Evolutionary conservation across 1,140 invertebrate genomes (phyloP).

Genomic region (Mycetomoellerius zeteki): DNA sequence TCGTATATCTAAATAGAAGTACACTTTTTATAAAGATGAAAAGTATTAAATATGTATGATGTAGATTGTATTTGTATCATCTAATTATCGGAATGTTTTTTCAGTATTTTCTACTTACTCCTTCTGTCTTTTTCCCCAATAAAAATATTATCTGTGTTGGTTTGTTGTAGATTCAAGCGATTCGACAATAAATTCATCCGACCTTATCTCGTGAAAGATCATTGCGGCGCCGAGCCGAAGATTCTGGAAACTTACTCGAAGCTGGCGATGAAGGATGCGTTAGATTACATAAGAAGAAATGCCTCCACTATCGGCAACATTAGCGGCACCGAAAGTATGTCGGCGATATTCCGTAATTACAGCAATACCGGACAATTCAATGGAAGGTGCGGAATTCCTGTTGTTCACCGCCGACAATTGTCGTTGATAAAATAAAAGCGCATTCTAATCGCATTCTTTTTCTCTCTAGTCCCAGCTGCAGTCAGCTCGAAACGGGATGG

Average conservation of each 20-base stretch:
- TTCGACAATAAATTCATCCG: constrained; percentile 98
- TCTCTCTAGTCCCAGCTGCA: constrained; percentile 91
- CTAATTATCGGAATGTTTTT: not conserved
- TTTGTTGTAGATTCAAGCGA: constrained; percentile 92
- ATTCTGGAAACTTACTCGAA: constrained; percentile 98
- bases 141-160: not conserved
- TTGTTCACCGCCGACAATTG: constrained; percentile 3
- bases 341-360: constrained; percentile 95
- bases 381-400: constrained; percentile 89
- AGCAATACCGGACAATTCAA: constrained; percentile 92
- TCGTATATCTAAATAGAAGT: not conserved
- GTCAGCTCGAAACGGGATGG: constrained; percentile 93
- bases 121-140: not conserved
- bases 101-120: not conserved
- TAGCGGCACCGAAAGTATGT: constrained; percentile 95
- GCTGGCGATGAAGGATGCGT: constrained; percentile 96
- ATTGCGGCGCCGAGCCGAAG: constrained; percentile 96
- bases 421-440: constrained; percentile 25
- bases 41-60: not conserved
- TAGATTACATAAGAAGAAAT: constrained; percentile 95
- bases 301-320: constrained; percentile 94
- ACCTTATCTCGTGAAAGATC: constrained; percentile 94
- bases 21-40: constrained; percentile 6
- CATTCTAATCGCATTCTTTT: constrained; percentile 46
- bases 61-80: not conserved